Base-by-base conservation (phyloP, 2,113 vertebrate species). In the Vulpes lagopus region DNA sequence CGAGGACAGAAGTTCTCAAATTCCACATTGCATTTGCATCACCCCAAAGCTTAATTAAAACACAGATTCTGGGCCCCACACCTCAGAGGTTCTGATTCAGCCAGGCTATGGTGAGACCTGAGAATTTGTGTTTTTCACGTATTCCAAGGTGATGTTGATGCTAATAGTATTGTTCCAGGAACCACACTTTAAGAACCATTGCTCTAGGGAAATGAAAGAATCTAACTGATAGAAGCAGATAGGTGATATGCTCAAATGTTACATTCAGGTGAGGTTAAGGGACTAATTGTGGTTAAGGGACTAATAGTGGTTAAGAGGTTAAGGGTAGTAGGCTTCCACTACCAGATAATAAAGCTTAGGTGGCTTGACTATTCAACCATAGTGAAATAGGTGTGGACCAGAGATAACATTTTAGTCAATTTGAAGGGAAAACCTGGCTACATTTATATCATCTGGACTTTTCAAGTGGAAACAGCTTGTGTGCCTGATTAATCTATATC, bases 391-490 rank as follows among this genome's bases (percentile, higher is more conserved):
- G 30, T 92, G 27, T 69, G 78, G 79, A 84, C 32, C 57, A 88
- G 27, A 76, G 74, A 78, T 32, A 88, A 65, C 67, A 82, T 78
- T 94, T 92, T 59, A 92, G 23, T 64, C 64, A 59, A 85, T 79
- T 96, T 84, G 64, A 51, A n/a, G 43, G 15, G 22, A 49, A 94
- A 96, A 87, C 71, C 51, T 97, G 79, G 64, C 80, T 90, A 62
- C 35, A 0, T 59, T 91, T 86, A 89, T 83, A 81, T 96, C 76
- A 95, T 85, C 64, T 97, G 73, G 51, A 93, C 49, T 89, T 96
- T 83, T 93, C 65, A 88, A 93, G 74, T 85, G 51, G 82, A 95
- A 97, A 94, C 51, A 90, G 67, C 82, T 96, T 97, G 23, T 96
- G 88, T 85, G 76, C 20, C 76, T 85, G 53, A 82, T 97, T 91